These are phyloP conservation scores for Galeruca laticollis DNA, from an alignment of 2,888 invertebrate genomes.

Conservation along the genomic window DNA sequence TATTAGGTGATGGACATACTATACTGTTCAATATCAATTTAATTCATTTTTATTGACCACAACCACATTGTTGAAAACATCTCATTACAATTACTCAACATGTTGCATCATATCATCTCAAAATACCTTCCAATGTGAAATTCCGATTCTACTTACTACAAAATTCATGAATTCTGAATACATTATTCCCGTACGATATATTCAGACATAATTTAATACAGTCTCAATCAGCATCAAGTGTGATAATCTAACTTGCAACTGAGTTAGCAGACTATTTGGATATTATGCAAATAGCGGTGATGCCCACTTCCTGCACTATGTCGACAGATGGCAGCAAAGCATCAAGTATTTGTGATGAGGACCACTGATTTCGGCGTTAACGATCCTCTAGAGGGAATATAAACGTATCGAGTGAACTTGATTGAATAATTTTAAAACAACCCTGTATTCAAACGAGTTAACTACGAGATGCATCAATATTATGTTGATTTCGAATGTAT, in stretches of 20 bases:
- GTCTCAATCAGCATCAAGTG: conserved; percentile 62
- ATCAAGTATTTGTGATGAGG: conserved; percentile 28
- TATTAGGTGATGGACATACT: no score
- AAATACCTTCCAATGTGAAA: conserved; percentile 21
- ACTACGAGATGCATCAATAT: no score
- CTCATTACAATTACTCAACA: no score
- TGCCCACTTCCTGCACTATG: conserved; percentile 36
- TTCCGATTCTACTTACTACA: conserved; percentile 22
- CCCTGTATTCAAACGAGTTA: no score
- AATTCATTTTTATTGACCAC: no score
- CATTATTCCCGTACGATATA: conserved; percentile 45
- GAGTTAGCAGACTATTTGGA: conserved; percentile 61
- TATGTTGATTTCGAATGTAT: no score
- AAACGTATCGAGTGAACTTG: neutral
- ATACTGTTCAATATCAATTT: no score
- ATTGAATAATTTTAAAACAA: neutral
- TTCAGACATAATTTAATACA: conserved; percentile 61
- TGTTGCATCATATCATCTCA: neutral
- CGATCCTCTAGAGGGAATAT: neutral
- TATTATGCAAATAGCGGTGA: conserved; percentile 60
- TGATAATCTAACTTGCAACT: conserved; percentile 57
- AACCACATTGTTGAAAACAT: no score
- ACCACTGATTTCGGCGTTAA: conserved; percentile 9
- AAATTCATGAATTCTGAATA: conserved; percentile 36
- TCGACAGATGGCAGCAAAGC: conserved; percentile 58